phyloP scores from a whole-genome alignment of 2,797 vertebrate species.

The Pangasius macronema region DNA sequence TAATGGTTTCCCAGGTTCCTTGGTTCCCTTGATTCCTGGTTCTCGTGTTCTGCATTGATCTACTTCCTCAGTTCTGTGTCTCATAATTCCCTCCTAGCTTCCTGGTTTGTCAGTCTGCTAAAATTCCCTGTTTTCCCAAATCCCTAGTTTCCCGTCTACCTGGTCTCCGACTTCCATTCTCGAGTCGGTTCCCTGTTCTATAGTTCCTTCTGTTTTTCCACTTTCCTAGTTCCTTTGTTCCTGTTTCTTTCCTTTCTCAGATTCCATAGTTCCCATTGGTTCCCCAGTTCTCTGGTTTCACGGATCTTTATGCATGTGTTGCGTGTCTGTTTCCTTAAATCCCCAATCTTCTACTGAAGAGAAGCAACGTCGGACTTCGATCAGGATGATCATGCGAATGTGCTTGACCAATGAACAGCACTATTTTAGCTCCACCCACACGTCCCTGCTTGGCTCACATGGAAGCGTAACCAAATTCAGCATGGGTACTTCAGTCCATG shows the following conservation, averaged over 20 bases:
- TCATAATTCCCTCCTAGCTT: background rate
- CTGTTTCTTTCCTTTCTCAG: background rate
- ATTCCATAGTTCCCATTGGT: background rate
- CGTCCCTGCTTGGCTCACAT: background rate
- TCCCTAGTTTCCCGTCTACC: background rate
- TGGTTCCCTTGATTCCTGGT: background rate
- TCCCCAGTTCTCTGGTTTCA: background rate
- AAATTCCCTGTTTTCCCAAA: background rate
- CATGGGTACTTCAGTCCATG: background rate
- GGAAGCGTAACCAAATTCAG: background rate
- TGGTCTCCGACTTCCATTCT: background rate
- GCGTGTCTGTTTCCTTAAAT: background rate
- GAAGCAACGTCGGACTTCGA: background rate
- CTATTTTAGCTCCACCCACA: background rate
- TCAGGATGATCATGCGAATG: background rate
- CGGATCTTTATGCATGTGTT: background rate
- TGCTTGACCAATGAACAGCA: background rate
- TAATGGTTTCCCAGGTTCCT: background rate
- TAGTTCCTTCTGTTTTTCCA: background rate
- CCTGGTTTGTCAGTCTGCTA: background rate
- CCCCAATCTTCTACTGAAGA: background rate
- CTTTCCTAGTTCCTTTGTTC: background rate
- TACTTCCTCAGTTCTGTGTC: background rate
- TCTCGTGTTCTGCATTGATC: background rate
- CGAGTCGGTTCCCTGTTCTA: background rate